Percentiles rank a stretch among this genome's conserved stretches.
phyloP scores from a whole-genome alignment of 2,888 invertebrate genomes.

The Deilephila elpenor region DNA sequence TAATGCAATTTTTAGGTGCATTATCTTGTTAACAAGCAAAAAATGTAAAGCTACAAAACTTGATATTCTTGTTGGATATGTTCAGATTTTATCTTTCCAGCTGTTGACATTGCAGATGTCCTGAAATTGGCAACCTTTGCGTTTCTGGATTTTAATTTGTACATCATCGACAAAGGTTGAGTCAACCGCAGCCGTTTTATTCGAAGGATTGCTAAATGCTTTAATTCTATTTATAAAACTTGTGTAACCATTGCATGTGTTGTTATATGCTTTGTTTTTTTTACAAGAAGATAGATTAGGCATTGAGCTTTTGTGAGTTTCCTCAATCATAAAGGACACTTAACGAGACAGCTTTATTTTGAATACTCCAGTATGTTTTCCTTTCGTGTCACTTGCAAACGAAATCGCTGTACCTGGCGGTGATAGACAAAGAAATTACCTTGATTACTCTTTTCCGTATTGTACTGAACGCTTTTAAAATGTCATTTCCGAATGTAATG shows the following conservation, averaged over 20 bases:
- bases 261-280: not conserved
- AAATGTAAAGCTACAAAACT: not conserved
- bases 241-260: not conserved
- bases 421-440: not conserved
- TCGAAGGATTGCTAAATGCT: not conserved
- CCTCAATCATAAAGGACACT: too few species aligned
- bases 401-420: not conserved
- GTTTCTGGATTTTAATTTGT: not conserved
- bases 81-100: not conserved
- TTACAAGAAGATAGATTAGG: too few species aligned
- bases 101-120: not conserved
- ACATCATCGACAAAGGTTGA: not conserved
- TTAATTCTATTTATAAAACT: slow-evolving; percentile 10
- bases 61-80: too few species aligned
- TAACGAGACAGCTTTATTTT: not conserved
- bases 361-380: not conserved
- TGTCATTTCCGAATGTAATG: not conserved
- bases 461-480: not conserved
- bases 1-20: not conserved
- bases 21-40: not conserved
- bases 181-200: not conserved
- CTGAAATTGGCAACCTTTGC: not conserved
- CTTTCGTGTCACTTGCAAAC: not conserved
- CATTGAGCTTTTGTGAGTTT: too few species aligned
- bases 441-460: not conserved